Base-by-base conservation (phyloP, 2,888 invertebrate genomes). In the Brenthis daphne region DNA sequence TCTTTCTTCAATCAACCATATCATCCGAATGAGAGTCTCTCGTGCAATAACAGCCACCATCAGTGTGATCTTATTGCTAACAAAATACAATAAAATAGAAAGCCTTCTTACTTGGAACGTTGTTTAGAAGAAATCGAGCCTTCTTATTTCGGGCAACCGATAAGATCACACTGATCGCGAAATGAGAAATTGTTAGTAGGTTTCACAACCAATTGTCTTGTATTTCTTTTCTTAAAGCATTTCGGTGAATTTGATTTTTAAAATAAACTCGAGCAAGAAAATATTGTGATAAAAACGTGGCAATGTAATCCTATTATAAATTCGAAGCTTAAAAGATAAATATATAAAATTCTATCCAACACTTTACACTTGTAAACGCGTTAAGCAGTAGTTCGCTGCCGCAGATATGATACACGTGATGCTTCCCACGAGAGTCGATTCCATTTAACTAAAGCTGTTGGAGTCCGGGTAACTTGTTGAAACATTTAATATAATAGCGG, bases 21-120 rank as follows among this genome's bases (percentile, higher is more conserved):
- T 78, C 76, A 74, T 75, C 76, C 75, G 76, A 75, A 75, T 69
- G 76, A 76, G 76, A 76, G 77, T 70, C 70, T 70, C 73, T 72
- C 74, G 85, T 87, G 88, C 91, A 91, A 91, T 91, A 91, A 91
- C 88, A 87, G 89, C 84, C 82, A 83, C 86, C 88, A 87, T 90
- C 89, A 89, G 86, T 85, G 89, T 87, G 90, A 88, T 84, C 88
- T 90, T 91, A 90, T 84, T 80, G 82, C 83, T 86, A 82, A 86
- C 84, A 90, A 88, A 90, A 90, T 90, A 90, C 91, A 90, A 90
- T 90, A 89, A 89, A 90, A 90, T 88, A 60, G 33, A 65, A 63
- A 54, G 33, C 69, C 57, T 61, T 70, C 67, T 57, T 69, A 67
- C 65, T 64, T 4, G 51, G 57, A 55, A 64, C 56, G 51, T 68